Evolutionary conservation across 2,797 vertebrate species (phyloP).

Genomic region (Spheniscus humboldti): DNA sequence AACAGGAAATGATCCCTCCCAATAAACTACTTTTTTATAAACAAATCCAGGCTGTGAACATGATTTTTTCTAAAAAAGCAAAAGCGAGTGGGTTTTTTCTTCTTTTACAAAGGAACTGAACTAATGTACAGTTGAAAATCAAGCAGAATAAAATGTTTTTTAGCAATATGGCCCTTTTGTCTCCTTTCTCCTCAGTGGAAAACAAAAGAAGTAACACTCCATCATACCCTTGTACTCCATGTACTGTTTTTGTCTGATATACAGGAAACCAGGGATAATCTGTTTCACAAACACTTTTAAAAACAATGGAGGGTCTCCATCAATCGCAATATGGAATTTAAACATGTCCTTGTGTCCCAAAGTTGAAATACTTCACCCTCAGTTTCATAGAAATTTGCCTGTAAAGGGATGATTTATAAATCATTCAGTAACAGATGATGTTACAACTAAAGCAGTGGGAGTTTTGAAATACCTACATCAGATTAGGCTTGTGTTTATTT

Average conservation of each 20-base stretch:
- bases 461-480: conserved; percentile 82
- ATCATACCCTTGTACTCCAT: not conserved
- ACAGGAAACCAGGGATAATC: not conserved
- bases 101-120: not conserved
- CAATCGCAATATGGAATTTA: conserved; percentile 3
- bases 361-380: conserved; percentile 61
- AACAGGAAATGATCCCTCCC: not conserved
- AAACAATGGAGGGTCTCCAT: not conserved
- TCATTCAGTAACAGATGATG: conserved; percentile 82
- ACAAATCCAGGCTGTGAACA: not conserved
- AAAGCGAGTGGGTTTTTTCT: fast-evolving
- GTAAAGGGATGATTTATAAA: conserved; percentile 76
- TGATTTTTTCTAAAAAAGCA: not conserved
- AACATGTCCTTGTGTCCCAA: conserved; percentile 47
- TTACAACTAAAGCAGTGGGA: conserved; percentile 82
- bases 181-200: not conserved
- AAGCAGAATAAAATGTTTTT: not conserved
- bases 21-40: not conserved
- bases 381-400: conserved; percentile 56
- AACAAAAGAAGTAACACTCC: not conserved
- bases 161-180: not conserved
- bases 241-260: not conserved
- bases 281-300: not conserved
- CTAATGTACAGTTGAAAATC: not conserved
- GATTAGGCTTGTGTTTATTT: conserved; percentile 81